phyloP scores from a whole-genome alignment of 1,140 invertebrate genomes.

The Ceratina australensis region DNA sequence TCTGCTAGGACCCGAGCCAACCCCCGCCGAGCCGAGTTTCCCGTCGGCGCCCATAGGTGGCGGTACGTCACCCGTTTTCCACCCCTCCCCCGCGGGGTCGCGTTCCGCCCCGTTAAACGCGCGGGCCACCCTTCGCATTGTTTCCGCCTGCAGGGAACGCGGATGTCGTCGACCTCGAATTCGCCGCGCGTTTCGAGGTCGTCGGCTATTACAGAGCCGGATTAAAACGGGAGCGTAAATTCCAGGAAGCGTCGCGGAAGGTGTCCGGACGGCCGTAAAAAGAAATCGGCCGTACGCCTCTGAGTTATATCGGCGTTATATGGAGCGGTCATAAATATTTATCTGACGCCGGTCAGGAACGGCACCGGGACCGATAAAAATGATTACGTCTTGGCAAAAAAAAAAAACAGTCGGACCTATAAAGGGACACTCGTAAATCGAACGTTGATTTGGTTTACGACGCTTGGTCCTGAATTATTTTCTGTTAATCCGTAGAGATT shows the following conservation, averaged over 20 bases:
- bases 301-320: constrained; percentile 49
- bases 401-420: constrained; percentile 27
- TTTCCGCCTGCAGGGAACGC: background rate
- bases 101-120: background rate
- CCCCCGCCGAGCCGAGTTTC: constrained; percentile 29
- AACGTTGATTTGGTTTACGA: constrained; percentile 41
- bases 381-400: constrained; percentile 55
- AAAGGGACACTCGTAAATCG: constrained; percentile 37
- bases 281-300: constrained; percentile 37
- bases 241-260: background rate
- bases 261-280: constrained; percentile 37
- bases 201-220: constrained; percentile 14
- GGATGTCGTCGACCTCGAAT: constrained; percentile 9
- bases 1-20: constrained; percentile 38
- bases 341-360: constrained; percentile 47
- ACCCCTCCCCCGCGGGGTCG: background rate
- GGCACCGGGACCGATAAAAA: constrained; percentile 49
- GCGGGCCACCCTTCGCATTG: background rate
- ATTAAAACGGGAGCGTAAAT: constrained; percentile 23
- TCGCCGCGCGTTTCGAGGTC: background rate
- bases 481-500: background rate
- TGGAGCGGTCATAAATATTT: constrained; percentile 56
- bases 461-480: background rate
- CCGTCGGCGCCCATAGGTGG: constrained; percentile 27
- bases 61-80: constrained; percentile 35